Base-by-base conservation (phyloP, 2,797 vertebrate species). In the Synaphobranchus kaupii region DNA sequence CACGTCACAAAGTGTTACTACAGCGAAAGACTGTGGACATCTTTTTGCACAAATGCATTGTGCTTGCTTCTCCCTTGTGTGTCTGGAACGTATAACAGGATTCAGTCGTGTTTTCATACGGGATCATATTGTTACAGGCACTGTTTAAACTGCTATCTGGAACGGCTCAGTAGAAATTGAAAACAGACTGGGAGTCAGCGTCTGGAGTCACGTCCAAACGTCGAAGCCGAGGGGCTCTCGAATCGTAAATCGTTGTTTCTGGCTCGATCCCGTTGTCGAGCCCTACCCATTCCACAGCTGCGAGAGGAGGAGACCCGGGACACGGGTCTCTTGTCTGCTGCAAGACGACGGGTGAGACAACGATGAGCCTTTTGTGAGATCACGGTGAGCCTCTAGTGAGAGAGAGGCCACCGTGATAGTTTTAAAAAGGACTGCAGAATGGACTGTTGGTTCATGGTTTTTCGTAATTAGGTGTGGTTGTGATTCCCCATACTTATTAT, bases 111-210 rank as follows among this genome's bases (percentile, higher is more conserved):
- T 94, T 94, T 94, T 93, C 76, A 87, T 91, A 89, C 88, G 89
- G 87, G 84, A 90, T 82, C 83, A 87, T 92, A 88, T 85, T 94
- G 85, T 92, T 93, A 83, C 88, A 87, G 93, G 91, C 87, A 87
- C 88, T 92, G 39, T 90, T 88, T 91, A 4, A 44, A 90, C 85
- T 90, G 92, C 88, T 87, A 88, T 83, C 90, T 90, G 92, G 90
- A 92, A 88, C 50, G 63, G 81, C 25, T 86, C 87, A 86, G 88
- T 86, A 88, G 84, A 91, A 92, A 94, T 88, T 93, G 91, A 88
- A 94, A 94, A 93, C 91, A 92, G 90, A 93, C 92, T 92, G 91
- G 88, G 25, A n/a, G 31, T 78, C 48, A 89, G 89, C 88, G 88
- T 87, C 34, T 81, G 87, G 87, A 39, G 54, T 48, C 90, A 54